These are phyloP conservation scores for Psettodes erumei DNA, from an alignment of 2,113 vertebrate species.

Conservation along the genomic window DNA sequence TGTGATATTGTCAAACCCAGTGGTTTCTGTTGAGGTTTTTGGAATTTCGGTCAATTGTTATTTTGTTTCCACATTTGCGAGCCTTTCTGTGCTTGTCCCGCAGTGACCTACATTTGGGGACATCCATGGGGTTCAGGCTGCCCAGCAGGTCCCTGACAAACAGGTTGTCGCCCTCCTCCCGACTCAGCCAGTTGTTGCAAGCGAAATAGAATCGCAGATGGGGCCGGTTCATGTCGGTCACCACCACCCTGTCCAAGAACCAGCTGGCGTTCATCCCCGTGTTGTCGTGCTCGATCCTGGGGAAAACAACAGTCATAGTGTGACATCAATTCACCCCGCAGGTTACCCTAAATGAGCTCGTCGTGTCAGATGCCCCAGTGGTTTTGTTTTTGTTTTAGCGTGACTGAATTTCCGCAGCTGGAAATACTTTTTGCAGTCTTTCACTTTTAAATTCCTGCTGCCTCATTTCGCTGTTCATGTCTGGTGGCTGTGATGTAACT, in stretches of 20 bases:
- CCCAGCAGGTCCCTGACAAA: constrained; percentile 92
- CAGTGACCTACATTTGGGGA: constrained; percentile 90
- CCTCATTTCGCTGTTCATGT: constrained; percentile 7
- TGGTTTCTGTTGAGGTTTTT: constrained; percentile 1
- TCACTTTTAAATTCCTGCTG: not conserved
- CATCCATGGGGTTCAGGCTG: constrained; percentile 94
- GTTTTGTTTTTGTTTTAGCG: not conserved
- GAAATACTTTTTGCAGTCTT: not conserved
- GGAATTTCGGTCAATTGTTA: constrained; percentile 4
- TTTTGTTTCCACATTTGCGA: constrained; percentile 13
- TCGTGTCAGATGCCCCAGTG: not conserved
- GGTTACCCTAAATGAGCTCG: constrained; percentile 14
- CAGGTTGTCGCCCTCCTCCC: constrained; percentile 92
- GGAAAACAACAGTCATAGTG: constrained; percentile 27
- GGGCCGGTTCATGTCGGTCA: constrained; percentile 95
- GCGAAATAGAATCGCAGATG: constrained; percentile 94
- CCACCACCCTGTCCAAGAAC: constrained; percentile 92
- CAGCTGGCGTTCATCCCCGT: constrained; percentile 93
- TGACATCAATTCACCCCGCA: constrained; percentile 14
- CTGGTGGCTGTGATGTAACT: constrained; percentile 40
- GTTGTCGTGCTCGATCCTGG: constrained; percentile 97
- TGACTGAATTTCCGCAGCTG: not conserved
- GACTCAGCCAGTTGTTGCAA: constrained; percentile 96
- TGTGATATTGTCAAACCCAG: not conserved
- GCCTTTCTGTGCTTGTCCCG: constrained; percentile 11